Evolutionary conservation across 2,888 invertebrate genomes (phyloP).

Genomic region (Axea sp.): DNA sequence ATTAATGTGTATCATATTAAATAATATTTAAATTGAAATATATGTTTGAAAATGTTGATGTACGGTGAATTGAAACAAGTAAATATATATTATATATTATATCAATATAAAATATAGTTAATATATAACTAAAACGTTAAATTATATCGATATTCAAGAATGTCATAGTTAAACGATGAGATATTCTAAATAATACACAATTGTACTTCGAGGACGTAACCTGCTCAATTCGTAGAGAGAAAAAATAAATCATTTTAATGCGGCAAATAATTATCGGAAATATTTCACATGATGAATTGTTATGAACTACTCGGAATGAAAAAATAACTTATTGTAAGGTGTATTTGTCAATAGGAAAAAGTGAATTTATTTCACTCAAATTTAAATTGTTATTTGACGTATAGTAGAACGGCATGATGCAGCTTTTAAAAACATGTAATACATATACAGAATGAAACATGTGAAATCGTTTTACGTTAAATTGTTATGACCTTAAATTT

Average conservation of each 20-base stretch:
- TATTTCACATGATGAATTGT: conserved; percentile 23
- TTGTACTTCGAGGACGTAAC: conserved; percentile 70
- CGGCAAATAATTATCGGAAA: conserved; percentile 2
- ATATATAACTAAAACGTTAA: conserved; percentile 63
- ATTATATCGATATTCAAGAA: conserved; percentile 65
- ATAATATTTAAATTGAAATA: conserved; percentile 71
- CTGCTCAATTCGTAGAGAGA: conserved; percentile 69
- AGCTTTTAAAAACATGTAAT: no score
- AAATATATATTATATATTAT: conserved; percentile 61
- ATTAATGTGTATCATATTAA: conserved; percentile 73
- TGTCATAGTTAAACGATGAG: conserved; percentile 70
- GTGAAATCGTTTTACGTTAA: no score
- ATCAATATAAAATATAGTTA: conserved; percentile 64
- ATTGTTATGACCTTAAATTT: no score
- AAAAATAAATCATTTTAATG: conserved; percentile 21
- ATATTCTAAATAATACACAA: conserved; percentile 72
- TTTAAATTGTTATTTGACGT: no score
- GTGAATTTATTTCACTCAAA: no score
- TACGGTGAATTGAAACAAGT: conserved; percentile 57
- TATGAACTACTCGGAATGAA: no score
- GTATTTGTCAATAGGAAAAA: no score
- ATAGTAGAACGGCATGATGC: no score
- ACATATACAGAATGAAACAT: no score
- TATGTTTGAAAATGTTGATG: conserved; percentile 67
- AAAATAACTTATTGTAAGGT: no score